Conservation (phyloP, 2,113 vertebrate genomes). For the Indicator maculatus region DNA sequence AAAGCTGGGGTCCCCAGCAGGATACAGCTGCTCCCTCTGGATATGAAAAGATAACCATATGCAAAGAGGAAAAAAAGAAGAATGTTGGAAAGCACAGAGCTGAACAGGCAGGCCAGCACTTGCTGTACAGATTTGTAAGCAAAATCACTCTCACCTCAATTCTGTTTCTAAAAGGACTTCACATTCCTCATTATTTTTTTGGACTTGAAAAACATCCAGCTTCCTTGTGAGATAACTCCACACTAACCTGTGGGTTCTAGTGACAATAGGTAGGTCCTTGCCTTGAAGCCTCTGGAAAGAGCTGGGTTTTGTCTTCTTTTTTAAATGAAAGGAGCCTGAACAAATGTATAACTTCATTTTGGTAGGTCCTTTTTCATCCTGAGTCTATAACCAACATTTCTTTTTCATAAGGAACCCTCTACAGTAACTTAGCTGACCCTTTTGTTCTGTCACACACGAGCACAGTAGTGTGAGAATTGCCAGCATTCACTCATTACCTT, state of each 20-base stretch:
- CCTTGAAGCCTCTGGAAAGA: conserved; percentile 11
- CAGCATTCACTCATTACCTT: conserved; percentile 45
- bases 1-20: background rate
- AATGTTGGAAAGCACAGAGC: background rate
- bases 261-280: background rate
- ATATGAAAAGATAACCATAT: background rate
- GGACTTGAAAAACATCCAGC: background rate
- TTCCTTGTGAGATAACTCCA: background rate
- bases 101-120: background rate
- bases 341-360: conserved; percentile 3
- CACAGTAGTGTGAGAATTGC: background rate
- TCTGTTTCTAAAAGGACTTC: background rate
- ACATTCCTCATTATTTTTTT: background rate
- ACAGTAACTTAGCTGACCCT: conserved; percentile 1
- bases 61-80: background rate
- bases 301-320: conserved; percentile 2
- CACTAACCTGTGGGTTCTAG: background rate
- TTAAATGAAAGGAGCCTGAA: conserved; percentile 28
- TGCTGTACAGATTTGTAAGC: background rate
- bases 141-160: background rate
- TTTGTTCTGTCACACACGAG: conserved; percentile 15
- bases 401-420: conserved; percentile 19
- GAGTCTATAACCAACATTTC: conserved; percentile 1
- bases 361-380: background rate
- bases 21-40: background rate